A percentile compares a stretch with the other conserved stretches of the same genome.
These are phyloP conservation scores for Uria lomvia DNA, from an alignment of 2,113 vertebrate species.

Conservation along the genomic window DNA sequence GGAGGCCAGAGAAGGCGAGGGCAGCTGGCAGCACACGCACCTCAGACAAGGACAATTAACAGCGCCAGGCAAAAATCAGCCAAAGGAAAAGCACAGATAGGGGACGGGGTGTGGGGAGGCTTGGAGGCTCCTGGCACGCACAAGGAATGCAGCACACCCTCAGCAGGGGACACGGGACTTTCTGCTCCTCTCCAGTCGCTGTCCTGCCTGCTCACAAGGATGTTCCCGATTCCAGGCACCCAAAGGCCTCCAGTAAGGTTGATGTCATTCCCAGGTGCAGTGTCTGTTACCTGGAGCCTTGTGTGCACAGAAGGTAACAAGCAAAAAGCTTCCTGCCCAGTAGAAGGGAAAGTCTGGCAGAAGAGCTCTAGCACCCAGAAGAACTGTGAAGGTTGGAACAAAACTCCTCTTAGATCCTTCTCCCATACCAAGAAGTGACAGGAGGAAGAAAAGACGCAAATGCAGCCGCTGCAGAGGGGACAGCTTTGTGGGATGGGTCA, in stretches of 20 bases:
- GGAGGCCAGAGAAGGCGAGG: background rate
- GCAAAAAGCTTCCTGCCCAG: background rate
- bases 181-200: background rate
- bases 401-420: background rate
- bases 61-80: background rate
- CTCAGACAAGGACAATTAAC: background rate
- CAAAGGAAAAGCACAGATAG: background rate
- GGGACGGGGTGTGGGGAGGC: background rate
- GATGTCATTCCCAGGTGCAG: background rate
- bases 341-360: background rate
- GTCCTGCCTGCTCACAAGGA: background rate
- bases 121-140: slow-evolving; percentile 7
- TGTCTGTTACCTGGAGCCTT: background rate
- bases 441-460: background rate
- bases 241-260: background rate
- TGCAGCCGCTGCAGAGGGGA: background rate
- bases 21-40: background rate
- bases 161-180: background rate
- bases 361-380: background rate
- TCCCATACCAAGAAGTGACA: background rate
- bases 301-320: background rate
- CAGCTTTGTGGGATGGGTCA: background rate
- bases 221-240: background rate
- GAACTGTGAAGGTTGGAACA: background rate
- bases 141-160: slow-evolving; percentile 9